A percentile compares a stretch with the other conserved stretches of the same genome.
These are phyloP conservation scores for Tetraodon nigroviridis DNA, from an alignment of 2,113 vertebrate species.

Conservation along the genomic window DNA sequence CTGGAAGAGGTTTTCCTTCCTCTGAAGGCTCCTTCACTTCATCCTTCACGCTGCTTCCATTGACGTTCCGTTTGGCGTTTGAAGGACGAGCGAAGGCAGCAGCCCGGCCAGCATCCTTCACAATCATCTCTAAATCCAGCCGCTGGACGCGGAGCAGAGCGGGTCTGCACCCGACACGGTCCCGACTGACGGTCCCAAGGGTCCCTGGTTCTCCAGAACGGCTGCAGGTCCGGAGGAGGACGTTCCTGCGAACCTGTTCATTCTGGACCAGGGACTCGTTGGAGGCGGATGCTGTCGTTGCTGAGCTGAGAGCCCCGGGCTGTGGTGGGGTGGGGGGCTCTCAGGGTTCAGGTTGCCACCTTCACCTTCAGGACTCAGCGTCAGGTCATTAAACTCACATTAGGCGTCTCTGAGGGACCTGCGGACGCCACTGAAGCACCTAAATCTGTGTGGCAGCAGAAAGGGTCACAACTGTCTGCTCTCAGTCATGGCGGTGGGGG, in stretches of 20 bases:
- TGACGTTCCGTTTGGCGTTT: slow-evolving; percentile 34
- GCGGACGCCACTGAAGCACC: slow-evolving; percentile 89
- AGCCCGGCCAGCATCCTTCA: slow-evolving; percentile 33
- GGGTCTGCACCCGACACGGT: neutral
- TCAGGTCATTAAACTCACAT: slow-evolving; percentile 99
- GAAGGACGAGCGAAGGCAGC: slow-evolving; percentile 16
- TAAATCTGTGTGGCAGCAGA: slow-evolving; percentile 89
- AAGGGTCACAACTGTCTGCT: slow-evolving; percentile 73
- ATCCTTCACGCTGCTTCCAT: slow-evolving; percentile 36
- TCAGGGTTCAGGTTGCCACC: slow-evolving; percentile 81
- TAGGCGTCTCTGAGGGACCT: slow-evolving; percentile 88
- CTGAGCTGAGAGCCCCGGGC: neutral
- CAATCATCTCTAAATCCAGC: slow-evolving; percentile 14
- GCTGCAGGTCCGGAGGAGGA: too few relatives aligned
- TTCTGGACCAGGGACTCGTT: too few relatives aligned
- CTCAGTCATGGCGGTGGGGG: slow-evolving; percentile 23
- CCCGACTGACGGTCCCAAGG: too few relatives aligned
- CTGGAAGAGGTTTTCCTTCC: slow-evolving; percentile 22
- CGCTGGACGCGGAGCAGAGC: slow-evolving; percentile 18
- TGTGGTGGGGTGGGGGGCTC: neutral
- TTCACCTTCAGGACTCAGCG: slow-evolving; percentile 88
- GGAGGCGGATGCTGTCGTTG: too few relatives aligned
- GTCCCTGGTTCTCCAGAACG: too few relatives aligned
- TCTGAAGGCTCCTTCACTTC: slow-evolving; percentile 23
- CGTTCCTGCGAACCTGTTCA: neutral